These are phyloP conservation scores for Nymphalis c-album DNA, from an alignment of 2,888 invertebrate species.

Conservation along the genomic window DNA sequence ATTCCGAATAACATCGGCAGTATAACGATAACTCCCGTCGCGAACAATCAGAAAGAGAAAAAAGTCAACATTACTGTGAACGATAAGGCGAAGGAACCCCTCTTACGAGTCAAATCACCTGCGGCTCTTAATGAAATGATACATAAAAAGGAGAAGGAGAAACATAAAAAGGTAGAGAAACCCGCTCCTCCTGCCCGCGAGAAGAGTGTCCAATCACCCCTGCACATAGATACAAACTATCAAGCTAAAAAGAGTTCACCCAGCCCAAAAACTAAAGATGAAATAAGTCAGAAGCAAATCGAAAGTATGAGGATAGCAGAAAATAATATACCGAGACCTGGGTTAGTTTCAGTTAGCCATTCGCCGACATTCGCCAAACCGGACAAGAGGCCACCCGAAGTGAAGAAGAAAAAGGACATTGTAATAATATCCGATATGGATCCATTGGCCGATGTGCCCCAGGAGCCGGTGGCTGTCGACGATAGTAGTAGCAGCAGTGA, in stretches of 20 bases:
- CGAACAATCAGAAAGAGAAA: constrained; percentile 56
- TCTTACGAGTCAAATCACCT: constrained; percentile 72
- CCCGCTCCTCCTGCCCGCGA: constrained; percentile 25
- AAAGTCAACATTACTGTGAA: constrained; percentile 38
- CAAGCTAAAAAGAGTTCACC: constrained; percentile 54
- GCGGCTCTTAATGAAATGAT: constrained; percentile 74
- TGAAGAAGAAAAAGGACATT: constrained; percentile 71
- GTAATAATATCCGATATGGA: constrained; percentile 70
- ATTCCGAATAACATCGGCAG: constrained; percentile 72
- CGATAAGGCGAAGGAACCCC: constrained; percentile 53
- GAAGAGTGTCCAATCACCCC: constrained; percentile 30
- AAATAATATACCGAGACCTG: constrained; percentile 69
- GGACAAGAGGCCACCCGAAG: constrained; percentile 68
- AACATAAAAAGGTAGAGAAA: constrained; percentile 44
- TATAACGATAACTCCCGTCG: constrained; percentile 74
- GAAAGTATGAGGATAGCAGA: constrained; percentile 66
- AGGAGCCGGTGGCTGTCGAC: constrained; percentile 65
- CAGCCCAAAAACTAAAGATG: constrained; percentile 62
- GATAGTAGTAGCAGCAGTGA: constrained; percentile 79
- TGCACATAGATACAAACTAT: constrained; percentile 63
- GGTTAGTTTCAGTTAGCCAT: constrained; percentile 65
- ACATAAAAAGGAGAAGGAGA: constrained; percentile 51
- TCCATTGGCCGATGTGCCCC: constrained; percentile 58
- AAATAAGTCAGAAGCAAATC: constrained; percentile 63
- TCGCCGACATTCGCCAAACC: constrained; percentile 75